Evolutionary conservation across 2,797 vertebrate genomes (phyloP).

Genomic region (Tiaroga cobitis): DNA sequence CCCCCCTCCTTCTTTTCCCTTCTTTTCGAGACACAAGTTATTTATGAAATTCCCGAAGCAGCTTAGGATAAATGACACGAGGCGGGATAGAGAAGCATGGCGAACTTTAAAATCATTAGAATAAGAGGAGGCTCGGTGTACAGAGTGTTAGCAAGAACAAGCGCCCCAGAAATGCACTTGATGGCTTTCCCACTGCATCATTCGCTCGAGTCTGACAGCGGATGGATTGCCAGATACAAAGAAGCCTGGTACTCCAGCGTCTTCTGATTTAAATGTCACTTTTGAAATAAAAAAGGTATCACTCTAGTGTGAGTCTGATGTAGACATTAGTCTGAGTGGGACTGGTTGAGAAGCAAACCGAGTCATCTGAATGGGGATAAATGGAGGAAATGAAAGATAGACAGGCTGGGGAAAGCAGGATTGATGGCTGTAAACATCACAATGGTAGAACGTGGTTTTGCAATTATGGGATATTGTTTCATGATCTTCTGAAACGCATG

Average conservation of each 20-base stretch:
- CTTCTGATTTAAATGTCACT: conserved; percentile 67
- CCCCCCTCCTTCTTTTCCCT: conserved; percentile 23
- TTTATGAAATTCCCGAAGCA: conserved; percentile 64
- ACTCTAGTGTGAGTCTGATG: conserved; percentile 60
- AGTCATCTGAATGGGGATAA: conserved; percentile 61
- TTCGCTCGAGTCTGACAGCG: conserved; percentile 53
- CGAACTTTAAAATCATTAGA: conserved; percentile 62
- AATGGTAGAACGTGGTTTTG: conserved; percentile 54
- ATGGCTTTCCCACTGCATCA: conserved; percentile 58
- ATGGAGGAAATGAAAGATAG: conserved; percentile 56
- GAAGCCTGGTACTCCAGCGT: conserved; percentile 46
- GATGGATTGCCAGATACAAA: conserved; percentile 62
- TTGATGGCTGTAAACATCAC: conserved; percentile 59
- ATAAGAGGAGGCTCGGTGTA: conserved; percentile 59
- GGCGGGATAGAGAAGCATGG: conserved; percentile 51
- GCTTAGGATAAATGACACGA: conserved; percentile 62
- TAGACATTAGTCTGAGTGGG: conserved; percentile 60
- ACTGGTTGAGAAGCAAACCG: conserved; percentile 56
- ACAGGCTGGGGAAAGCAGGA: conserved; percentile 42
- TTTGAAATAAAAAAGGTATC: conserved; percentile 65
- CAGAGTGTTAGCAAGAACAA: conserved; percentile 57
- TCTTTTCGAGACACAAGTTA: conserved; percentile 54
- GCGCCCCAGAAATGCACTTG: conserved; percentile 62
- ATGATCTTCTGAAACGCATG: conserved; percentile 45
- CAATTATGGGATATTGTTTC: conserved; percentile 59